Evolutionary conservation across 2,113 vertebrate genomes (phyloP).

Genomic region (Henicopernis longicauda): DNA sequence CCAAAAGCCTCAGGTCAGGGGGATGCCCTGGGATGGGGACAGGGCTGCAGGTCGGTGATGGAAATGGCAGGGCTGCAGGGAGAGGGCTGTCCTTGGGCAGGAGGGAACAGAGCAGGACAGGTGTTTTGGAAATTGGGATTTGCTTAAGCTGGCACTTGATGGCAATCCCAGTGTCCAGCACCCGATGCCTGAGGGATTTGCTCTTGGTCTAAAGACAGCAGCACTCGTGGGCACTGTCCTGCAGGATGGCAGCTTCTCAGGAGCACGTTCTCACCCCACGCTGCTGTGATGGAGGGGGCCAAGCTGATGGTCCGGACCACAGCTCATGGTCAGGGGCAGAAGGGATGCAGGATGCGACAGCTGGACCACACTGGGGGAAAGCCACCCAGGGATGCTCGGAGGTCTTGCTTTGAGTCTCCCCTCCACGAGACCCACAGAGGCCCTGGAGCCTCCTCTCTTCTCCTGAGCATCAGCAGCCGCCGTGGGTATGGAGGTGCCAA

Average conservation of each 20-base stretch:
- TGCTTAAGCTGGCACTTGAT: neutral
- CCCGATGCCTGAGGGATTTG: neutral
- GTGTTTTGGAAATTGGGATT: neutral
- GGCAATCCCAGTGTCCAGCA: neutral
- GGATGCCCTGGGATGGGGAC: neutral
- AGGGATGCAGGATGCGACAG: neutral
- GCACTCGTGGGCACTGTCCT: fast-evolving
- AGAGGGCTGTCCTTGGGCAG: neutral
- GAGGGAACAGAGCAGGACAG: fast-evolving
- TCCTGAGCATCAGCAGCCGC: neutral
- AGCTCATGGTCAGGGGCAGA: fast-evolving
- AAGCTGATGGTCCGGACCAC: fast-evolving
- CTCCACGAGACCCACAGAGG: fast-evolving
- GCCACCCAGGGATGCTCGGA: fast-evolving
- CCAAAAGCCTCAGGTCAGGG: neutral
- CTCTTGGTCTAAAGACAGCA: neutral
- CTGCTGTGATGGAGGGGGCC: neutral
- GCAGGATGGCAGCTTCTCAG: neutral
- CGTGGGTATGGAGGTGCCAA: neutral
- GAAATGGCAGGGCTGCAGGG: neutral
- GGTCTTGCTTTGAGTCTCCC: neutral
- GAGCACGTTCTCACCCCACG: neutral
- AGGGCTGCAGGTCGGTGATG: neutral
- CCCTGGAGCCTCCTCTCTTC: neutral
- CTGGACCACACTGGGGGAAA: neutral